Percentiles rank a stretch among this genome's conserved stretches.
phyloP scores from a whole-genome alignment of 2,113 vertebrate species.

The Danionella cerebrum region DNA sequence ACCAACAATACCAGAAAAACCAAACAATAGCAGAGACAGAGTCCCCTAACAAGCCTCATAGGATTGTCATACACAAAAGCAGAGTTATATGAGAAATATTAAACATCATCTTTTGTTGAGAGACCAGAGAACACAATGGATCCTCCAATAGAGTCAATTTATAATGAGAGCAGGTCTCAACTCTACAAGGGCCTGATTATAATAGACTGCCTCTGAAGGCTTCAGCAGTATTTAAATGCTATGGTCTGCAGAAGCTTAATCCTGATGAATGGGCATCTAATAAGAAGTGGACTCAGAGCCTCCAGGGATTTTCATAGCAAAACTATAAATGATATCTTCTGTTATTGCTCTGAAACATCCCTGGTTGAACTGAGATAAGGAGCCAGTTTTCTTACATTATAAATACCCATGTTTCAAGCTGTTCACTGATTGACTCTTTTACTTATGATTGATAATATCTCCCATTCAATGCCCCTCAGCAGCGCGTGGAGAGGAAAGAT shows the following conservation, averaged over 20 bases:
- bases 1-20: background rate
- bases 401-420: background rate
- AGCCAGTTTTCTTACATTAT: background rate
- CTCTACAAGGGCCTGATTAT: background rate
- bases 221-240: background rate
- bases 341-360: constrained; percentile 6
- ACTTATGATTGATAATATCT: background rate
- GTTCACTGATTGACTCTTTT: background rate
- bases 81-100: background rate
- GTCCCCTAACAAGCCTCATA: background rate
- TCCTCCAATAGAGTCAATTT: background rate
- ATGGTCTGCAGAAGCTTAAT: background rate
- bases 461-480: background rate
- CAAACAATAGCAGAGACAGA: background rate
- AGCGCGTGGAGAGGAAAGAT: background rate
- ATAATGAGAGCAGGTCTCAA: background rate
- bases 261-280: constrained; percentile 11
- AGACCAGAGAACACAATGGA: background rate
- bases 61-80: background rate
- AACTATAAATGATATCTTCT: constrained; percentile 12
- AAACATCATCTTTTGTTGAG: background rate
- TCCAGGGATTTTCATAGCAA: constrained; percentile 30
- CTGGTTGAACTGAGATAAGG: background rate
- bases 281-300: constrained; percentile 12
- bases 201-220: background rate